Evolutionary conservation across 2,888 invertebrate genomes (phyloP).

Genomic region (Spatulosminthurus flaviceps): DNA sequence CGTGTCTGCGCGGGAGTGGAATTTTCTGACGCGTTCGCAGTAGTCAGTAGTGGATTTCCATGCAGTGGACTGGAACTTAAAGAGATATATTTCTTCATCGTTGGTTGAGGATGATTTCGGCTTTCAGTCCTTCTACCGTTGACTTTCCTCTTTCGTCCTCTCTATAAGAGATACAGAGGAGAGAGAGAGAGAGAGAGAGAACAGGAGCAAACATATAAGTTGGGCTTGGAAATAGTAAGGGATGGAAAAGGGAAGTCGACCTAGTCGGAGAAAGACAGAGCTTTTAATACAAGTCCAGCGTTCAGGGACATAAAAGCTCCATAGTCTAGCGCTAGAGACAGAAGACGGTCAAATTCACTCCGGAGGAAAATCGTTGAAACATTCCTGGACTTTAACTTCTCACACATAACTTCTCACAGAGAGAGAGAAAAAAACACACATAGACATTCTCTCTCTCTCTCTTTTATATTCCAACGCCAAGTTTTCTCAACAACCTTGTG

Average conservation of each 20-base stretch:
- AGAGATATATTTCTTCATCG: constrained; percentile 27
- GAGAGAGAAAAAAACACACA: too few species aligned
- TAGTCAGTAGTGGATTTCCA: constrained; percentile 38
- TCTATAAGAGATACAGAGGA: too few species aligned
- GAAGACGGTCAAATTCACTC: background rate
- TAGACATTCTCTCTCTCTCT: background rate
- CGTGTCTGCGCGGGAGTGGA: constrained; percentile 40
- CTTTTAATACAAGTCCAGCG: too few species aligned
- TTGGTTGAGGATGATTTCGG: constrained; percentile 33
- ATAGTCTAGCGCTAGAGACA: background rate
- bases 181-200: too few species aligned
- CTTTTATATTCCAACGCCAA: background rate
- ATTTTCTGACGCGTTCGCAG: constrained; percentile 36
- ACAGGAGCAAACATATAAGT: background rate
- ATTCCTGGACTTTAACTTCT: background rate
- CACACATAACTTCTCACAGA: background rate
- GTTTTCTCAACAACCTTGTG: too few species aligned
- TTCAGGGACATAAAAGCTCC: background rate
- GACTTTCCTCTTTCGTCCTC: constrained; percentile 31
- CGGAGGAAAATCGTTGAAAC: background rate
- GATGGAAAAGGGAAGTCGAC: background rate
- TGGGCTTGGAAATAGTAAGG: background rate
- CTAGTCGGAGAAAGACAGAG: background rate
- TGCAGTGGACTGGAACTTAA: constrained; percentile 27
- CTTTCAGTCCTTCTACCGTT: constrained; percentile 39